phyloP scores from a whole-genome alignment of 2,113 vertebrate genomes.

The Amphilophus citrinellus region DNA sequence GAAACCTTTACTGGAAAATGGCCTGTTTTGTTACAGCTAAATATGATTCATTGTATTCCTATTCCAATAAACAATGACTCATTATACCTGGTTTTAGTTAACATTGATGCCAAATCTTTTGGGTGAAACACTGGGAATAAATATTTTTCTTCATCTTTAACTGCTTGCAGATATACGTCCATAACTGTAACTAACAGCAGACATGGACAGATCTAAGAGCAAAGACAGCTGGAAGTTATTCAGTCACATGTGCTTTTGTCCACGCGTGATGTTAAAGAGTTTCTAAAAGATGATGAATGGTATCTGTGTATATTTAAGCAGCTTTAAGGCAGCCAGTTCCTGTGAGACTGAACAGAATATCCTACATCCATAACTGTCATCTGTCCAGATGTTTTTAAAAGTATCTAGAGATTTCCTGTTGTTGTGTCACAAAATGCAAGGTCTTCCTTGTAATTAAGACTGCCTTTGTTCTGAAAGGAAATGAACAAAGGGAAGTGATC shows the following conservation, averaged over 20 bases:
- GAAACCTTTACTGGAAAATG: slow-evolving; percentile 7
- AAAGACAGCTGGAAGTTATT: background rate
- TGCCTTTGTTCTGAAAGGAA: background rate
- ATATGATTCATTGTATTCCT: slow-evolving; percentile 24
- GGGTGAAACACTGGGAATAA: background rate
- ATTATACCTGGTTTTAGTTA: slow-evolving; percentile 23
- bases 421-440: background rate
- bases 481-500: background rate
- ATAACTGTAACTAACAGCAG: background rate
- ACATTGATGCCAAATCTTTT: background rate
- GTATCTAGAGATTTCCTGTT: slow-evolving; percentile 21
- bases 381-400: slow-evolving; percentile 1
- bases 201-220: background rate
- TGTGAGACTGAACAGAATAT: background rate
- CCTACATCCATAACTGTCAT: background rate
- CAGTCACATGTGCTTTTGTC: background rate
- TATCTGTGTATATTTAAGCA: background rate
- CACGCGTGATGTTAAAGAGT: background rate
- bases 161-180: background rate
- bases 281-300: background rate
- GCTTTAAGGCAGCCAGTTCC: background rate
- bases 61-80: slow-evolving; percentile 39
- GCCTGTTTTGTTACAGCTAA: background rate
- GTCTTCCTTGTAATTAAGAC: background rate
- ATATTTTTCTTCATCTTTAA: background rate